Base-by-base conservation (phyloP, 2,888 invertebrate genomes). In the Dolomedes plantarius region DNA sequence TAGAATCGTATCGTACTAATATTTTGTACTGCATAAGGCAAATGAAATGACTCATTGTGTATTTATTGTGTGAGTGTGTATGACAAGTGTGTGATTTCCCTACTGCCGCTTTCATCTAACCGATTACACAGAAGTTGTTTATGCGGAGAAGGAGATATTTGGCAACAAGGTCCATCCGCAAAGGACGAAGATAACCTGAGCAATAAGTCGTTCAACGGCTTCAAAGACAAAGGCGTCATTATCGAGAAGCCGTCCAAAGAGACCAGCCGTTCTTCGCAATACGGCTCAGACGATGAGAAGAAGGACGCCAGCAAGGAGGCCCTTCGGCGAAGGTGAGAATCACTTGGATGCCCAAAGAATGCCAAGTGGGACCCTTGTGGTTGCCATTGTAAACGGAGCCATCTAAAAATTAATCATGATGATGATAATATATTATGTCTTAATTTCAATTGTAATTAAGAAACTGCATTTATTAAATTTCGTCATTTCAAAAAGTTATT, bases 271-370 rank as follows among this genome's bases (percentile, higher is more conserved):
- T 36, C 65, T 32, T 72, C 77, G 5, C 73, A 83, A 36, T 68
- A 79, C 56, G 81, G 74, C 13, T 72, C 75, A 5, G 88, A 88
- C 39, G 88, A 88, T 6, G 88, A 88, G n/a, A 88, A 88, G 74
- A 86, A 88, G 46, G 88, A 88, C 62, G 83, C 83, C 36, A 88
- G 88, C 62, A 88, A 88, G 65, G 88, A 88, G 72, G 88, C 88
- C 31, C 64, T 83, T 9, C n/a, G 88, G 83, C 73, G 82, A 80
- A 19, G 81, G 86, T 89, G 86, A 36, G 36, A 36, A 36, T 5
- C n/a, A n/a, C n/a, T n/a, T n/a, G n/a, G n/a, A n/a, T n/a, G n/a
- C n/a, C n/a, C n/a, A n/a, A n/a, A n/a, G n/a, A n/a, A n/a, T n/a
- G n/a, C n/a, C n/a, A n/a, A n/a, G n/a, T n/a, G n/a, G n/a, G n/a